Evolutionary conservation across 2,113 vertebrate species (phyloP), one percentile per base, ranked within the genome.

Genomic region (Cyprinus carpio): DNA sequence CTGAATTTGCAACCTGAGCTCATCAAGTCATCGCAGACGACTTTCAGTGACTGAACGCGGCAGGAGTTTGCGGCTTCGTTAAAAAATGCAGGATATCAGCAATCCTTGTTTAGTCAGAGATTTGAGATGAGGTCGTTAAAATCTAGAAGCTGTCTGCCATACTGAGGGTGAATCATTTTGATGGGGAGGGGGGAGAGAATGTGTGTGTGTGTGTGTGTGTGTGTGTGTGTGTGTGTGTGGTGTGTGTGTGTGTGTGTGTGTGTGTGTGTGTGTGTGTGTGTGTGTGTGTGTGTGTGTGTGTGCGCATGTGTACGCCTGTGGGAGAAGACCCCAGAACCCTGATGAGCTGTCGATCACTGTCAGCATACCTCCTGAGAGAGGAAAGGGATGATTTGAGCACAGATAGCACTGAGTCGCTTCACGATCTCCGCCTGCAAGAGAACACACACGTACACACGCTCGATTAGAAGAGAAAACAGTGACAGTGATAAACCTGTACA

Each of bases 371-470:
- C 97, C 91, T 97, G 97, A 0, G 96, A 96, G 90, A 99, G 96
- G 87, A 98, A 97, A 20, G 97, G 97, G 86, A 97, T 93, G 51
- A 98, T 97, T 94, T 98, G 97, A 87, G 96, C 95, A 20, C 96
- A 97, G 93, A 98, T 98, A 49, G 96, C 96, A 54, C 96, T 97
- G 91, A 98, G 95, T 4, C 97, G 94, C 92, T 99, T 98, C 88
- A 97, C 97, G 18, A 99, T 97, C 95, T 98, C 97, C 0, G 96
- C 97, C 96, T 98, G 91, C 9, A 85, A 83, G 74, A 90, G 75
- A 90, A 64, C 34, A 84, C 81, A 86, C 40, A 54, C 29, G n/a
- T 40, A 60, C 78, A 81, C 15, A 5, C 29, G 40, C 56, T 60
- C 15, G 23, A 15, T 71, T 79, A 69, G 29, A 56, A 43, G 34